Base-by-base conservation (phyloP, 2,113 vertebrate species). In the Bubo scandiacus region DNA sequence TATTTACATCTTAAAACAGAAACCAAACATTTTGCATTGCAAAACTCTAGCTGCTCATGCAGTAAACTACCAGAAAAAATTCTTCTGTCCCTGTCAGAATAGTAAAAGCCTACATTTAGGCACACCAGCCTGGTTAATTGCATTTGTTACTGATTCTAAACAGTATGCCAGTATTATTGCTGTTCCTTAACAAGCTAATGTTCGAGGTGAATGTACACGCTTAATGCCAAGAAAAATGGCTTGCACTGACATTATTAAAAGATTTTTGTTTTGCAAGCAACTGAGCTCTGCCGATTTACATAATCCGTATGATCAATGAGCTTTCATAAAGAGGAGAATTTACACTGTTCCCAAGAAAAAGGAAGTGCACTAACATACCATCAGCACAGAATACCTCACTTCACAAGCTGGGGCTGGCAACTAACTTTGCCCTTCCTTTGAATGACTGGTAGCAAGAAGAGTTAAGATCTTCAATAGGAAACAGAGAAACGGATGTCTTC, bases 201-300 rank as follows among this genome's bases (percentile, higher is more conserved):
- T 45, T 62, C 0, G 0, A 29, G n/a, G 10, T 42, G 6, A 40
- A 51, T 22, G 18, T 12, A 49, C 5, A 16, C 1, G 0, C 12
- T 49, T 19, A 5, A 22, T 29, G 19, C 27, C 27, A 49, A 42
- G 34, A 78, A 55, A 66, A 81, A 29, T 5, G 10, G 23, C 55
- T 54, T 43, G 36, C 61, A 22, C 11, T 40, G n/a, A 55, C 81
- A 78, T 38, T 36, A 27, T 29, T 11, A 18, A 1, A 26, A 40
- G 32, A 47, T 58, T 57, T 34, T 11, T 19, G 20, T 15, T 86
- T 27, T 65, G 25, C 18, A 71, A 65, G 36, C 25, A 61, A 25
- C 21, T 27, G 11, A 66, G 14, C 45, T 54, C 75, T 45, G 36
- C 17, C 34, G 34, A 67, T 36, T 52, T 32, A 68, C 17, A 52